Evolutionary conservation across 2,888 invertebrate species (phyloP), one percentile per base, ranked within the genome.

Genomic region (Ferrisia virgata): DNA sequence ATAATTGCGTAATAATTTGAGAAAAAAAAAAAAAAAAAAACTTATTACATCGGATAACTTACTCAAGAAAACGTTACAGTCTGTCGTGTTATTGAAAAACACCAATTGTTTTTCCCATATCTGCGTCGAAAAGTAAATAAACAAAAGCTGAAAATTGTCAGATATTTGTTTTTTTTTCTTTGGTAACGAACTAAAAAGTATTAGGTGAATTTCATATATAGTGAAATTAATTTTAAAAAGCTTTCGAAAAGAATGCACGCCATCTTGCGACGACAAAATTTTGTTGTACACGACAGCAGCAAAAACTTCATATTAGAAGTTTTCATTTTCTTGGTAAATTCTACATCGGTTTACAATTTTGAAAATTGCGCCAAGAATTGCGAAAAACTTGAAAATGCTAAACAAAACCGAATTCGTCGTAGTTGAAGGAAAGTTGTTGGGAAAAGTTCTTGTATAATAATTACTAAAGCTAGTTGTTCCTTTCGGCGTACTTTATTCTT

Each of bases 321-420:
- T 72, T 72, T 72, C 33, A 13, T 72, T 33, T 33, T 72, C 36
- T 72, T 72, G 33, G 72, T 36, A 72, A 72, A 72, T 72, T 72
- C 36, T 72, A 72, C 72, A 72, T 72, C 31, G 72, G 72, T 72
- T 72, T 72, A 72, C 72, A 72, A 33, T 72, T 72, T 33, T 72
- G 18, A 33, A 72, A 72, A 72, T 33, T 72, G 18, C 72, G 33
- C n/a, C n/a, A 33, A 15, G 11, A 13, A 15, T 6, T 28, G 25
- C 36, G 72, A 72, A 72, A 72, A 72, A 72, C n/a, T 72, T 72
- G 72, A 72, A 72, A 72, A 72, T 72, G 72, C 72, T 64, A 72
- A 72, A 72, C 72, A 72, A 72, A 33, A 72, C 72, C 72, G 72
- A 72, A 72, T 72, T 72, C 33, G 33, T 28, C 72, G n/a, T 1